phyloP scores from a whole-genome alignment of 2,797 vertebrate species.

The Rhadinocentrus ornatus region DNA sequence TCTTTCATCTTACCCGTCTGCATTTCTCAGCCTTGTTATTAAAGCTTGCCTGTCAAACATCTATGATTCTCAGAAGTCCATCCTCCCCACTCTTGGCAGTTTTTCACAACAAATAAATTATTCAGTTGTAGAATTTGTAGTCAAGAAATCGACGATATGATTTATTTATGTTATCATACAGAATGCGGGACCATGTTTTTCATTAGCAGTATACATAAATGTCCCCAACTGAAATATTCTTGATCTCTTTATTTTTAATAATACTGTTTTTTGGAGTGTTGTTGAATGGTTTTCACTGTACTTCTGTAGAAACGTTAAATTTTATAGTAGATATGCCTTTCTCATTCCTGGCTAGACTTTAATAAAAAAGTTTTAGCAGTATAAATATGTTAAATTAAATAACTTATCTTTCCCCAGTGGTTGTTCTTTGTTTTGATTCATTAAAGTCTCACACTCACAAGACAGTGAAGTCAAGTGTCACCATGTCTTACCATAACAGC shows the following conservation, averaged over 20 bases:
- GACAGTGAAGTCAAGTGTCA: neutral
- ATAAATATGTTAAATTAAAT: neutral
- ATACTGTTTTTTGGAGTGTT: constrained; percentile 16
- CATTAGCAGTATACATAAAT: constrained; percentile 23
- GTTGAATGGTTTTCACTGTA: constrained; percentile 20
- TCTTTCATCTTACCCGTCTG: constrained; percentile 63
- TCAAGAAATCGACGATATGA: constrained; percentile 62
- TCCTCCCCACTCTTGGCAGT: constrained; percentile 43
- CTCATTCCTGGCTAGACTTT: neutral
- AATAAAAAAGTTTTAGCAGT: neutral
- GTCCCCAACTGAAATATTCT: constrained; percentile 37
- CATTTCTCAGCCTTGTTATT: constrained; percentile 52
- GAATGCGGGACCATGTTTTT: constrained; percentile 34
- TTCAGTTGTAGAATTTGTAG: constrained; percentile 68
- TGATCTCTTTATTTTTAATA: constrained; percentile 20
- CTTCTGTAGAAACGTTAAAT: neutral
- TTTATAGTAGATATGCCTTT: neutral
- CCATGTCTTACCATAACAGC: neutral
- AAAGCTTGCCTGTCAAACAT: constrained; percentile 56
- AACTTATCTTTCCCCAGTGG: neutral
- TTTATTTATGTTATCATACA: constrained; percentile 66
- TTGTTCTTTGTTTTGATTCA: constrained; percentile 10
- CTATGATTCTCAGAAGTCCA: constrained; percentile 56
- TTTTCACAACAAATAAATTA: constrained; percentile 71
- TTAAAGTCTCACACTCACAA: constrained; percentile 10